phyloP scores from a whole-genome alignment of 2,888 invertebrate genomes.

The Lomographa bimaculata region DNA sequence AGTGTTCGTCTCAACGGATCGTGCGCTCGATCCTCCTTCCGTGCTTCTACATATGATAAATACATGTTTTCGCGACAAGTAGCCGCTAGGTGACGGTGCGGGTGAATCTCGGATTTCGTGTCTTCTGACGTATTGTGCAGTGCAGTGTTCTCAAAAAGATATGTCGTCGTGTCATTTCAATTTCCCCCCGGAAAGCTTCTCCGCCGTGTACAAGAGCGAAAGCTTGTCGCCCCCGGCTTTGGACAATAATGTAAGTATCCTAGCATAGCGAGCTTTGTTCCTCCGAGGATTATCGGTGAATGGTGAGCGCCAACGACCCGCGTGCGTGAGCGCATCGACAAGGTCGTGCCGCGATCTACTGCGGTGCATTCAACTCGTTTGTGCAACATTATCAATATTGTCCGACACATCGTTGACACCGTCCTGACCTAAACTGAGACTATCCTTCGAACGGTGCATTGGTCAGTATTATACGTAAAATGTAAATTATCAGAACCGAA shows the following conservation, averaged over 20 bases:
- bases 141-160: slow-evolving; percentile 47
- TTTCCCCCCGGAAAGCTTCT: slow-evolving; percentile 75
- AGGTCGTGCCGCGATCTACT: slow-evolving; percentile 56
- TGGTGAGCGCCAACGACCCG: slow-evolving; percentile 44
- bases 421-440: slow-evolving; percentile 22
- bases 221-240: slow-evolving; percentile 43
- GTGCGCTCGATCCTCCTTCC: slow-evolving; percentile 43
- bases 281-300: too few species aligned
- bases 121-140: slow-evolving; percentile 46
- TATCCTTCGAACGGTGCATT: slow-evolving; percentile 6
- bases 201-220: slow-evolving; percentile 66
- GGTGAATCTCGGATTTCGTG: slow-evolving; percentile 55
- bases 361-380: slow-evolving; percentile 73
- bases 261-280: too few species aligned
- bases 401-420: slow-evolving; percentile 12
- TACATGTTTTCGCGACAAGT: slow-evolving; percentile 36
- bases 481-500: too few species aligned
- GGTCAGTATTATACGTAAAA: too few species aligned
- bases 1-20: slow-evolving; percentile 12
- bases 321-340: slow-evolving; percentile 59
- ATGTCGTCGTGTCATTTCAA: slow-evolving; percentile 64
- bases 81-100: slow-evolving; percentile 48
- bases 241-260: slow-evolving; percentile 65
- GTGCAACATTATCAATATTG: slow-evolving; percentile 44
- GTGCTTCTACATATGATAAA: slow-evolving; percentile 8